Evolutionary conservation across 2,797 vertebrate genomes (phyloP), one percentile per base, ranked within the genome.

Genomic region (Chromobotia macracanthus): DNA sequence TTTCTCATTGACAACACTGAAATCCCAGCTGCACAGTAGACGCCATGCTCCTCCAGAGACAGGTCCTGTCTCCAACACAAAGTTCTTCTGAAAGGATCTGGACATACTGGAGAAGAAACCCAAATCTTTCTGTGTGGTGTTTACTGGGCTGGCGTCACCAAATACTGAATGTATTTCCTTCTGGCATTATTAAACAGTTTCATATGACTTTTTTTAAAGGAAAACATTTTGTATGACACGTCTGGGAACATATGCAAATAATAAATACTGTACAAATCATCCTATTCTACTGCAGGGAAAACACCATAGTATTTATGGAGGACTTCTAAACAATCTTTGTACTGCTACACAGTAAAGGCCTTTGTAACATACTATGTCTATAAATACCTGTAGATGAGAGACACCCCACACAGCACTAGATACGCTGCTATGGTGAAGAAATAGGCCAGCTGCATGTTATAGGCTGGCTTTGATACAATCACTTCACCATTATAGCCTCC

Each of bases 21-120:
- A 99, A 82, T 99, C 96, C 98, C 98, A 99, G 90, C 92, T 90
- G 82, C 95, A 97, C 75, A 99, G 85, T 60, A 98, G 93, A 66
- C 93, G 96, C 90, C 95, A 94, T 0, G 95, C 92, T 0, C 92
- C 93, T 84, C 91, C 91, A 35, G 94, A 90, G 56, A 86, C 60
- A 0, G 86, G 18, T 0, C 87, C 67, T 19, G 90, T 78, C 31
- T 86, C 90, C 11, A 93, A 87, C 16, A 94, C 72, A 3, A 95
- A 95, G 89, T 96, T 97, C 65, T 87, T 90, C 80, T 83, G 90
- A 89, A 99, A 98, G 8, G 93, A 95, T 61, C 84, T 94, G 63
- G 93, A 94, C 92, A 97, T 97, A 90, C 98, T 99, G 88, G 25
- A 41, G 50, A 16, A 72, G n/a, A 0, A 0, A 71, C 35, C 0